Percentiles rank a stretch among this genome's conserved stretches.
Evolutionary conservation across 2,113 vertebrate species (phyloP).

Genomic region (Sialia sialis): DNA sequence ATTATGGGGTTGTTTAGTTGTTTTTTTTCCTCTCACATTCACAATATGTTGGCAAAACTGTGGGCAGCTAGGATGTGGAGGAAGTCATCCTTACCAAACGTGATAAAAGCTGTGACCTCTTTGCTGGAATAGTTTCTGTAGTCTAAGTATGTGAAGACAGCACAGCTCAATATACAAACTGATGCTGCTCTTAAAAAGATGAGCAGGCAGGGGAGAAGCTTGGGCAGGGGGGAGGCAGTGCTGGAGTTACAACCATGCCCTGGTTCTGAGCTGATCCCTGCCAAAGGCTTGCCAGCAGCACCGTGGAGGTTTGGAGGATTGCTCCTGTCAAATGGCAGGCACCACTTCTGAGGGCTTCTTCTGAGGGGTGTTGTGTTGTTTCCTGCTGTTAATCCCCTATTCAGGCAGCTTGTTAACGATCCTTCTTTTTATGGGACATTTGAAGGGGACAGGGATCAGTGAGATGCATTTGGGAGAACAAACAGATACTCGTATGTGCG

Average conservation of each 20-base stretch:
- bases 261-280: background rate
- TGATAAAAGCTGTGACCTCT: background rate
- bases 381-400: background rate
- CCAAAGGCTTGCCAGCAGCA: rapidly evolving
- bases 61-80: background rate
- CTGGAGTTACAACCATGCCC: too few species aligned
- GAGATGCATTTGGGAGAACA: background rate
- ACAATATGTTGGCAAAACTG: background rate
- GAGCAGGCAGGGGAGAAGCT: background rate
- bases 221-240: rapidly evolving
- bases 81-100: background rate
- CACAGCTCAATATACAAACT: background rate
- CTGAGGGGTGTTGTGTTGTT: background rate
- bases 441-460: background rate
- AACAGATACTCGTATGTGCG: background rate
- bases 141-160: background rate
- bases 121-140: background rate
- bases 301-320: background rate
- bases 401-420: constrained; percentile 9
- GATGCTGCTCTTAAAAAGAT: background rate
- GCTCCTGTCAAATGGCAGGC: background rate
- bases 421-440: background rate
- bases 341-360: background rate
- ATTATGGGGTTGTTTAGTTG: background rate
- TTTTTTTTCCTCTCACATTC: background rate